phyloP scores from a whole-genome alignment of 2,888 invertebrate species.

The Nineta flava region DNA sequence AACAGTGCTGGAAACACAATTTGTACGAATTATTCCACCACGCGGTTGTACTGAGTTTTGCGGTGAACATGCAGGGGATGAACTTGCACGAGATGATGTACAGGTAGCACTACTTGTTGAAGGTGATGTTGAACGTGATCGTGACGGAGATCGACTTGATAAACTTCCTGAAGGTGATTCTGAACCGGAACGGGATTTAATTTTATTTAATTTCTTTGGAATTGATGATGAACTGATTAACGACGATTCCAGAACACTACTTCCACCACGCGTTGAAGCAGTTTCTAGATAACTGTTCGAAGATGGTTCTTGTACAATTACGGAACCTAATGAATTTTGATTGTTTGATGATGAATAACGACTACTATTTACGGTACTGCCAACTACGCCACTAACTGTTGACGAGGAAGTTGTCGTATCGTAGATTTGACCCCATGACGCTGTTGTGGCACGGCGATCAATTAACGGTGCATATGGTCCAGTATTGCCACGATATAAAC shows the following conservation, averaged over 20 bases:
- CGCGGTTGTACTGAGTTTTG: conserved; percentile 30
- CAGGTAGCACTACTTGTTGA: conserved; percentile 43
- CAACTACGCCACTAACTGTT: conserved; percentile 9
- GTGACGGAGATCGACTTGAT: conserved; percentile 35
- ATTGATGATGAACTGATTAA: conserved; percentile 6
- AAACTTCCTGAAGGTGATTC: conserved; percentile 35
- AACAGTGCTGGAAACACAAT: conserved; percentile 16
- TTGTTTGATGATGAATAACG: no score
- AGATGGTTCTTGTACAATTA: conserved; percentile 14
- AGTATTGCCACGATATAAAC: conserved; percentile 23
- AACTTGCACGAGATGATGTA: conserved; percentile 41
- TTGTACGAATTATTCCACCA: conserved; percentile 25
- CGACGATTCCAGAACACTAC: conserved; percentile 6
- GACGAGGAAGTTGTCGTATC: not conserved
- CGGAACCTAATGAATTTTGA: conserved; percentile 11
- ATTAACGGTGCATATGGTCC: conserved; percentile 11
- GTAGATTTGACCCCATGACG: conserved; percentile 8
- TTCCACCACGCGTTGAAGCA: conserved; percentile 16
- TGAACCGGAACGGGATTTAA: conserved; percentile 32
- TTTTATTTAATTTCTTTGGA: conserved; percentile 21
- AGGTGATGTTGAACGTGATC: conserved; percentile 35
- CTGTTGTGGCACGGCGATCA: conserved; percentile 9
- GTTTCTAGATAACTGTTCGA: conserved; percentile 26
- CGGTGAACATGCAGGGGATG: conserved; percentile 39
- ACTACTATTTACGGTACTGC: not conserved